Base-by-base conservation (phyloP, 2,888 invertebrate species). In the Oeneis ivallda region DNA sequence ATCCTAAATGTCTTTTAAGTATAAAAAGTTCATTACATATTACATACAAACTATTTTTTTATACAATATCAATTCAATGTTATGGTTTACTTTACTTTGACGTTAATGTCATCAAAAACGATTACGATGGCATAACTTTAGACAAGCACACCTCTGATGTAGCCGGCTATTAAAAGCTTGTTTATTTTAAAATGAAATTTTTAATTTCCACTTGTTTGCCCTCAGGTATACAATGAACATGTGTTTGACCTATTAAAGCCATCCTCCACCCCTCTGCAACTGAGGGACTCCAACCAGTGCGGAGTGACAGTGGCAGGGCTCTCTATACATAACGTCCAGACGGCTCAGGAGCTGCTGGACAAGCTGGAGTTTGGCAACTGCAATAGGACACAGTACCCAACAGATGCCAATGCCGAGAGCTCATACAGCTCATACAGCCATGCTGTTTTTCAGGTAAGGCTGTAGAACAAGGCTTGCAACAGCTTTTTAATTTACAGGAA, bases 401-500 rank as follows among this genome's bases (percentile, higher is more conserved):
- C 98, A 0, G 98, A 98, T 90, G 96, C 98, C 1, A 98, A 98
- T 85, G 95, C 97, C 0, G 98, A 98, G 80, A 98, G 98, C 69
- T 98, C 98, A 3, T 93, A 98, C 62, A 98, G 98, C 60, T n/a
- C n/a, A n/a, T n/a, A n/a, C n/a, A n/a, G n/a, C n/a, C 98, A 98
- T 92, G 98, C 98, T n/a, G 97, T 98, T 2, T 98, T 98, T 81
- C 98, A 98, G 93, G 96, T 96, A 79, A n/a, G n/a, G n/a, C n/a
- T n/a, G n/a, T n/a, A n/a, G n/a, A n/a, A n/a, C n/a, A n/a, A n/a
- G n/a, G n/a, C n/a, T n/a, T n/a, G n/a, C n/a, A n/a, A n/a, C n/a
- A n/a, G n/a, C n/a, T n/a, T n/a, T n/a, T n/a, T n/a, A n/a, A n/a
- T n/a, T n/a, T n/a, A n/a, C n/a, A n/a, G n/a, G n/a, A n/a, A n/a